Evolutionary conservation across 2,113 vertebrate species (phyloP).

Genomic region (Sinosuthora webbiana): DNA sequence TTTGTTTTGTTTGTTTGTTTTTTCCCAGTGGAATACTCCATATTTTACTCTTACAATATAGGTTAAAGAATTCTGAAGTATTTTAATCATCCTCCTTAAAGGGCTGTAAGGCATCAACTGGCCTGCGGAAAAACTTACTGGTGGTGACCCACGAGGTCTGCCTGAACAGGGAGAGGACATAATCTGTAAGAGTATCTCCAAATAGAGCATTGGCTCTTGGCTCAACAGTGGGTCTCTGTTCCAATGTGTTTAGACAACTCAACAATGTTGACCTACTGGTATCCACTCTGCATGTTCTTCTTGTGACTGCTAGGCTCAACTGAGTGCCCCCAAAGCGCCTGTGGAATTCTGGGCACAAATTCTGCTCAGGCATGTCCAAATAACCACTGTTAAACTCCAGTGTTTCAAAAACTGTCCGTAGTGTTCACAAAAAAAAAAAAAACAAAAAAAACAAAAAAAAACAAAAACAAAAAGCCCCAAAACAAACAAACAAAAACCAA

Average conservation of each 20-base stretch:
- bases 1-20: too few relatives aligned
- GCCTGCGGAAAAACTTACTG: not conserved
- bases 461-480: too few relatives aligned
- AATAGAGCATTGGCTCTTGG: not conserved
- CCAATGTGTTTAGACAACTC: accelerated
- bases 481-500: too few relatives aligned
- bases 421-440: not conserved
- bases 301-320: not conserved
- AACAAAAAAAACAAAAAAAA: too few relatives aligned
- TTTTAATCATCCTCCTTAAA: not conserved
- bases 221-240: not conserved
- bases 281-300: not conserved
- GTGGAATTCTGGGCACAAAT: not conserved
- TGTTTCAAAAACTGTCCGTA: not conserved
- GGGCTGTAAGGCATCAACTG: not conserved
- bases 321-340: not conserved
- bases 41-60: not conserved
- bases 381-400: not conserved
- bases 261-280: accelerated
- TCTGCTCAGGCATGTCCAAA: not conserved
- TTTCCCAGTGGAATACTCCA: not conserved
- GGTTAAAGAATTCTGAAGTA: not conserved
- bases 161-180: not conserved
- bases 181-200: not conserved
- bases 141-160: not conserved